Evolutionary conservation across 2,888 invertebrate species (phyloP), one percentile per base, ranked within the genome.

Genomic region (Drosophila barbarae): DNA sequence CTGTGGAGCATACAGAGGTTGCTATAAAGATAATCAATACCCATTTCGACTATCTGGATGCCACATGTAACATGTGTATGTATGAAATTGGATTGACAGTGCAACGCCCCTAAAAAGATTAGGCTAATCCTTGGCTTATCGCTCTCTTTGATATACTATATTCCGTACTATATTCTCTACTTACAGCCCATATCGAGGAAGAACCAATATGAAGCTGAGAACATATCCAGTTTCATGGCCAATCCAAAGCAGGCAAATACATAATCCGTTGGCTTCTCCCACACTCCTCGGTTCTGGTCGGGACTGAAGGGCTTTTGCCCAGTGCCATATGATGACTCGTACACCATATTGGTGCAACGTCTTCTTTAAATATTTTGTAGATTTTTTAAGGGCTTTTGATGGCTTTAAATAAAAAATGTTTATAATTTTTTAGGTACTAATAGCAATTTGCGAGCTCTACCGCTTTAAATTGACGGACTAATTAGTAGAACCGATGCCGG

Each of bases 211-310:
- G 85, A 94, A 88, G 95, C 93, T 69, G 94, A 93, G 38, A 95
- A 92, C 83, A 95, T 93, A 71, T 95, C 95, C 65, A 95, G 92
- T 46, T 95, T 95, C 42, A 96, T 94, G 3, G 95, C 94, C 75
- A 95, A 94, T 5, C 95, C 95, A 49, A 95, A 92, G 82, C 94
- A 95, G 41, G 94, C 94, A 63, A 94, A 90, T 32, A 96, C 90
- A 87, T 94, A 96, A 87, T 96, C 95, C 50, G 92, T 90, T 87
- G 94, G 94, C 65, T 90, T 92, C 42, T 91, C 92, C 95, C 95
- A 95, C 75, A 92, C 92, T 46, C 94, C 95, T 41, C 92, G 89
- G 6, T 70, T 64, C 8, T 69, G 54, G 52, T 89, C 89, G n/a
- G 88, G 89, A n/a, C 71, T 71, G 60, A 86, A 89, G 26, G 89